These are phyloP conservation scores for Grammomys dolichurus DNA, from an alignment of 2,113 vertebrate genomes.

Conservation along the genomic window DNA sequence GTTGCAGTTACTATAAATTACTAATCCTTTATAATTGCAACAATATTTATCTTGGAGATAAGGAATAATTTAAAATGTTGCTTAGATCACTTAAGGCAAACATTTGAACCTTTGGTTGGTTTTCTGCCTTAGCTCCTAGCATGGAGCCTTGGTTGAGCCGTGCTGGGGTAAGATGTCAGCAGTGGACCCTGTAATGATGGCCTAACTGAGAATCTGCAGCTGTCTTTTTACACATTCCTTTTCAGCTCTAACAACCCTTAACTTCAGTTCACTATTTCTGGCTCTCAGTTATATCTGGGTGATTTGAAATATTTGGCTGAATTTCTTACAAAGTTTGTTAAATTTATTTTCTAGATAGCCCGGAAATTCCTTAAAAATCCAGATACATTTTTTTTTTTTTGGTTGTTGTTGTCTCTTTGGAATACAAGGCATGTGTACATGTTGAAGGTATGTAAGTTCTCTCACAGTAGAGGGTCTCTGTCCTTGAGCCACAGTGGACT, in stretches of 20 bases:
- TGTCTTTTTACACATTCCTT: constrained; percentile 55
- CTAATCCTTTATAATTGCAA: constrained; percentile 17
- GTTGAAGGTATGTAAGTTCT: neutral
- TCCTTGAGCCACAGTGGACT: neutral
- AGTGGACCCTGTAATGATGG: neutral
- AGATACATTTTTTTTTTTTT: neutral
- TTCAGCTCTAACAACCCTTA: constrained; percentile 21
- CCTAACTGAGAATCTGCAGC: constrained; percentile 65
- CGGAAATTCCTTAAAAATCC: neutral
- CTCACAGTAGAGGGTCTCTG: no score
- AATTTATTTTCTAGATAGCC: neutral
- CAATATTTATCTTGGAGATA: constrained; percentile 68
- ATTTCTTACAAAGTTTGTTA: constrained; percentile 1
- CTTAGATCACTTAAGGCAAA: constrained; percentile 50
- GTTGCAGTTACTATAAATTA: constrained; percentile 56
- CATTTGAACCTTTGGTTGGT: constrained; percentile 42
- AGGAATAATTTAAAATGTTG: constrained; percentile 32
- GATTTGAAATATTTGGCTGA: constrained; percentile 60
- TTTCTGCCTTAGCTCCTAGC: constrained; percentile 41
- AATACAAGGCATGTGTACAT: neutral
- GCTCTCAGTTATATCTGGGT: constrained; percentile 27
- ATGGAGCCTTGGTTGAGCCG: constrained; percentile 34
- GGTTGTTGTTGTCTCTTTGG: neutral
- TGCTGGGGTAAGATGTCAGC: constrained; percentile 40
- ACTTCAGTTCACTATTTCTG: constrained; percentile 22